phyloP scores from a whole-genome alignment of 2,888 invertebrate genomes.

The Coelinius sp. region DNA sequence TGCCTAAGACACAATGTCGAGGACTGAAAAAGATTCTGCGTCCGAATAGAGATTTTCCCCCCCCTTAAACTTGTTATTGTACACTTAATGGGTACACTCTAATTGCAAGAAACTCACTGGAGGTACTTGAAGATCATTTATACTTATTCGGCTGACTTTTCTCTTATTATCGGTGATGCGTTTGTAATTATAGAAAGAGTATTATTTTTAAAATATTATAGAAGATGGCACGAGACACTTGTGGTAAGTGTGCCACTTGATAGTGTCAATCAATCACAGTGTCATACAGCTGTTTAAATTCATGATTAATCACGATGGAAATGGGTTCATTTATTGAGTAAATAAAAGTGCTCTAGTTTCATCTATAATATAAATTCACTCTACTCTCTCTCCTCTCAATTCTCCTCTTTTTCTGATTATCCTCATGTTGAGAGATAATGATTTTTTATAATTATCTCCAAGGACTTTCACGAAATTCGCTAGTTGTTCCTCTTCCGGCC shows the following conservation, averaged over 20 bases:
- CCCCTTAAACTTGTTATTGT: constrained; percentile 15
- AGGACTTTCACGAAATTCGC: constrained; percentile 54
- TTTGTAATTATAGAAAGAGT: constrained; percentile 29
- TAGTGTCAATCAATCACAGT: constrained; percentile 38
- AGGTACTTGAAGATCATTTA: constrained; percentile 14
- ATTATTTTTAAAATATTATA: neutral
- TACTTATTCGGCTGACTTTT: constrained; percentile 28
- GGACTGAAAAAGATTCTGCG: constrained; percentile 17
- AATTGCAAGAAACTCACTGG: constrained; percentile 37
- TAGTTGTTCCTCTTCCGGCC: constrained; percentile 47
- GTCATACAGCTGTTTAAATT: constrained; percentile 10
- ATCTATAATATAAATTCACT: too few relatives aligned
- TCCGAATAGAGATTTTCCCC: constrained; percentile 26
- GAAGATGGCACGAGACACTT: constrained; percentile 4
- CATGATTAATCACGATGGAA: neutral
- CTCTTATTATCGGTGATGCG: constrained; percentile 38
- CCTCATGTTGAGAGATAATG: neutral
- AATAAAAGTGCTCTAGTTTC: neutral
- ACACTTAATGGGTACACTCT: constrained; percentile 34
- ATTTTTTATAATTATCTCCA: neutral
- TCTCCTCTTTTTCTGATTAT: neutral
- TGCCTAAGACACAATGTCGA: constrained; percentile 37
- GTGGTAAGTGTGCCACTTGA: neutral
- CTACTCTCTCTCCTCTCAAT: too few relatives aligned
- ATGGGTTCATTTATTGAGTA: neutral